Percentiles rank a stretch among this genome's conserved stretches.
These are phyloP conservation scores for Lagenorhynchus albirostris DNA, from an alignment of 2,113 vertebrate genomes.

Conservation along the genomic window DNA sequence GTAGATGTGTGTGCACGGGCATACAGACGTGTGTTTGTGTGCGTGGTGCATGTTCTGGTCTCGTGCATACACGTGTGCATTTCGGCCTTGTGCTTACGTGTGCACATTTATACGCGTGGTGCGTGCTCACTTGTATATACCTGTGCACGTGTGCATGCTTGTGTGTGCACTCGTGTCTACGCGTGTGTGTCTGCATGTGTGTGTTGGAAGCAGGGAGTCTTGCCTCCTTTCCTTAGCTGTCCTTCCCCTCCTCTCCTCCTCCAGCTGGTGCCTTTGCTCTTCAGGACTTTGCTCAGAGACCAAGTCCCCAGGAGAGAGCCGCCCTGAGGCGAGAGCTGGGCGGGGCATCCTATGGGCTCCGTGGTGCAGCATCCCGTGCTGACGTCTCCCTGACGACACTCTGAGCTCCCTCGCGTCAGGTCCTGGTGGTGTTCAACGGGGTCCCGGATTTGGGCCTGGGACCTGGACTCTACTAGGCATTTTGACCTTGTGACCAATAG, in stretches of 20 bases:
- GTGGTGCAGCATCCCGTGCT: not conserved
- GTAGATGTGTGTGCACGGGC: fast-evolving
- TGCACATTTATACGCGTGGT: fast-evolving
- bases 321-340: not conserved
- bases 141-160: fast-evolving
- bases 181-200: fast-evolving
- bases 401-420: not conserved
- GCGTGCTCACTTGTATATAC: not conserved
- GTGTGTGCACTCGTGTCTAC: not conserved
- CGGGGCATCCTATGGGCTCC: not conserved
- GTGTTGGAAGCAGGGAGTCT: not conserved
- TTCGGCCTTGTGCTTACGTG: not conserved
- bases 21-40: fast-evolving
- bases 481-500: not conserved
- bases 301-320: not conserved
- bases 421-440: fast-evolving
- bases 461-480: not conserved
- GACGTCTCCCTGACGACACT: not conserved
- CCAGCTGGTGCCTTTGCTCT: fast-evolving
- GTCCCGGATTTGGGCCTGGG: not conserved
- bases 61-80: fast-evolving
- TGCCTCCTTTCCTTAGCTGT: not conserved
- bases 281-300: not conserved
- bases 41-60: fast-evolving
- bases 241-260: not conserved